Evolutionary conservation across 30 jellyfish, hydroid and myxozoan genomes (phyloP), one percentile per base, ranked within the genome.

Genomic region (Hydra vulgaris): DNA sequence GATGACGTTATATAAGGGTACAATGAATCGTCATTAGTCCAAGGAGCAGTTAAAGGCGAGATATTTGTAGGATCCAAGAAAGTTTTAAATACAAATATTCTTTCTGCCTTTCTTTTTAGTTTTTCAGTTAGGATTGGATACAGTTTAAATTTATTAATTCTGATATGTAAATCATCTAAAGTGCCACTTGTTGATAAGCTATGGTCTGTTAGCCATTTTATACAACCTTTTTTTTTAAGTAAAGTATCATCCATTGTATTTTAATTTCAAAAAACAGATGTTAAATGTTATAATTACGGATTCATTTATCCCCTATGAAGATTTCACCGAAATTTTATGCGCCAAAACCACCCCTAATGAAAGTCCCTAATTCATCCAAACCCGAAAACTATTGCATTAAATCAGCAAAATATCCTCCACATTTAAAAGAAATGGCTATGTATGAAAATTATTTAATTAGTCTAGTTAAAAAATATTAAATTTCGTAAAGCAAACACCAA

Each of bases 71-170:
- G 61, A 40, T 40, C 61, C 61, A 40, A 40, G 61, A 40, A 40
- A 3, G 61, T 40, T 40, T 40, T 69, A 69, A 69, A 69, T 20
- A 24, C 25, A 24, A 20, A 69, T 1, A 20, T 69, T 69, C 76
- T 21, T 69, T 69, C 27, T 21, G 76, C 76, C 76, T 69, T 69
- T 23, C 25, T 20, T 69, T 69, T 69, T 23, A 69, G 76, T 69
- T 69, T 69, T 21, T 69, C 27, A 69, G 27, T 23, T 20, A 40
- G 76, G 25, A 8, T 3, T 15, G 76, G 76, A 69, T 69, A 69
- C 25, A 21, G 76, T 69, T 69, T 69, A 24, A 20, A 69, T 23
- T 69, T 69, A 24, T 20, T 69, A 15, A 69, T 69, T 69, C 76
- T 69, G 76, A 40, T 40, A 40, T 40, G 61, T 40, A 40, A 40